Evolutionary conservation across 1,140 invertebrate genomes (phyloP).

Genomic region (Anoplolepis gracilipes): DNA sequence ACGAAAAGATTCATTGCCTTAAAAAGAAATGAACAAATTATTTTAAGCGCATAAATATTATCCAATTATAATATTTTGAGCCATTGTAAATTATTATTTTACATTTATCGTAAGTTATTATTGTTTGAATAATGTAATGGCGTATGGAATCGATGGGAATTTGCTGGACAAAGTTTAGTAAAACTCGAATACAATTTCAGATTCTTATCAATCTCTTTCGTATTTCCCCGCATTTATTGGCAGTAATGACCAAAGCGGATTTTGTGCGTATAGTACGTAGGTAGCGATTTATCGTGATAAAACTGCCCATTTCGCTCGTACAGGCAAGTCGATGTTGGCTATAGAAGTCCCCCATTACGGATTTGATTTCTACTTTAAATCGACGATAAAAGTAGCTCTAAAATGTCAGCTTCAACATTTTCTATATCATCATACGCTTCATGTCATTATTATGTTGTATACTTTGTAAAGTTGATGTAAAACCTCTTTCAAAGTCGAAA

Average conservation of each 20-base stretch:
- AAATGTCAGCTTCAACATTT: conserved; percentile 72
- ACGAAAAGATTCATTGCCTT: not conserved
- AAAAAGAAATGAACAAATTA: not conserved
- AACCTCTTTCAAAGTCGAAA: too few species aligned
- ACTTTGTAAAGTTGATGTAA: too few species aligned
- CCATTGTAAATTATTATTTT: not conserved
- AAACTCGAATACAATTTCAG: conserved; percentile 32
- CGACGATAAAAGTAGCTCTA: conserved; percentile 65
- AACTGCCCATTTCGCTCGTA: conserved; percentile 57
- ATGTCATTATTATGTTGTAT: too few species aligned
- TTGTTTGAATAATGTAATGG: not conserved
- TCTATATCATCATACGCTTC: conserved; percentile 16
- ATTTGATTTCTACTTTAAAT: conserved; percentile 76
- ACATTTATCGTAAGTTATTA: not conserved
- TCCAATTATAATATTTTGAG: not conserved
- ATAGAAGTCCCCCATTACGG: conserved; percentile 69
- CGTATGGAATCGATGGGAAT: conserved; percentile 5
- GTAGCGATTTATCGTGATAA: conserved; percentile 63
- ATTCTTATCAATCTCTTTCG: conserved; percentile 54
- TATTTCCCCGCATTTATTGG: conserved; percentile 37
- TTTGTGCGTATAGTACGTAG: conserved; percentile 46
- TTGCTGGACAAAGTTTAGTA: not conserved
- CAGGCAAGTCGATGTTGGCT: not conserved
- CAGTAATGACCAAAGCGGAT: conserved; percentile 33
- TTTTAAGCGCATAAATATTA: not conserved